Percentiles rank a stretch among this genome's conserved stretches.
These are phyloP conservation scores for Drosophila neotestacea DNA, from an alignment of 2,888 invertebrate species.

Conservation along the genomic window DNA sequence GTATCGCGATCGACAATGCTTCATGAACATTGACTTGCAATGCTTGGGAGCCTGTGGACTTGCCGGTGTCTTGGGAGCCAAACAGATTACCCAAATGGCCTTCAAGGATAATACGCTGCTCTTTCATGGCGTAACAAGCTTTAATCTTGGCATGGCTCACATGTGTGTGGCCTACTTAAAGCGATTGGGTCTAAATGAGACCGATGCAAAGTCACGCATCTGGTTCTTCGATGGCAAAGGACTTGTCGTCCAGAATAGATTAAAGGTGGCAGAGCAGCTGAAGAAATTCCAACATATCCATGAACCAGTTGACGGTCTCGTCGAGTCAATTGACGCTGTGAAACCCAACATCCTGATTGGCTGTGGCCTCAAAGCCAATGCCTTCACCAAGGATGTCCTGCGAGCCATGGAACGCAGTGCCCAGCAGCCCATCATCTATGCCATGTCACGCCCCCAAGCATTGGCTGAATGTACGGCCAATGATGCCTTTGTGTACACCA, in stretches of 20 bases:
- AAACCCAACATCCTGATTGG: conserved; percentile 71
- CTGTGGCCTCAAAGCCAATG: conserved; percentile 2
- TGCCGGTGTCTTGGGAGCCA: conserved; percentile 54
- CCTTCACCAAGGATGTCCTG: conserved; percentile 55
- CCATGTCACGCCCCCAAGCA: conserved; percentile 38
- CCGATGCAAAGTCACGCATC: conserved; percentile 36
- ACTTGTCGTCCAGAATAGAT: conserved; percentile 42
- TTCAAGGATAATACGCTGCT: conserved; percentile 49
- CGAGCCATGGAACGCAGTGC: conserved; percentile 63
- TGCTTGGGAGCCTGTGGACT: conserved; percentile 52
- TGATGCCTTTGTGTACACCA: conserved; percentile 64
- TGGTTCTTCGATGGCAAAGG: conserved; percentile 67
- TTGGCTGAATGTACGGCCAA: conserved; percentile 55
- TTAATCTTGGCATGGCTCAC: conserved; percentile 61
- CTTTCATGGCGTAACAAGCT: conserved; percentile 44
- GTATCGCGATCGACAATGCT: conserved; percentile 50
- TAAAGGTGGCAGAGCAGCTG: conserved; percentile 37
- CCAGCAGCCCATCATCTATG: conserved; percentile 55
- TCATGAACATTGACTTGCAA: conserved; percentile 53
- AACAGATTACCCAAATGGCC: conserved; percentile 10
- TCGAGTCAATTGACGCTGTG: conserved; percentile 38
- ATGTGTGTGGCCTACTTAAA: conserved; percentile 51
- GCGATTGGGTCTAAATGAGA: conserved; percentile 46
- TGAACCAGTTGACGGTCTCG: conserved; percentile 23
- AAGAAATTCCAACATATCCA: conserved; percentile 31